Evolutionary conservation across 2,888 invertebrate species (phyloP).

Genomic region (Maniola hyperantus): DNA sequence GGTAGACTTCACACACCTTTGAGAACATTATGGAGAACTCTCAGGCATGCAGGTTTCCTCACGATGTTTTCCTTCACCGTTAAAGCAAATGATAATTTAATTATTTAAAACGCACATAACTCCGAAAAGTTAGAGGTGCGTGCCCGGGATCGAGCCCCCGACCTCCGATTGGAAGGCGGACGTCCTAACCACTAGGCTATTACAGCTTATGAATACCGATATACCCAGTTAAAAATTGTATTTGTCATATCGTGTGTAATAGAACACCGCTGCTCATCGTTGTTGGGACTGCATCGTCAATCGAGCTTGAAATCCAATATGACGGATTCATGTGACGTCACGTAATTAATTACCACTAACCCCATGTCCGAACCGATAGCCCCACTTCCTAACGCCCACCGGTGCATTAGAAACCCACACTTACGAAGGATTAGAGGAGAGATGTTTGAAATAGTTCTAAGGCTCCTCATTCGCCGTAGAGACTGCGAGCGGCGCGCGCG

Average conservation of each 20-base stretch:
- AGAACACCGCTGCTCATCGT: neutral
- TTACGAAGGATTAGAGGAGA: constrained; percentile 77
- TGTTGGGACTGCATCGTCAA: constrained; percentile 12
- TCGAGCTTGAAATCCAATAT: constrained; percentile 34
- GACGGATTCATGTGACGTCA: constrained; percentile 38
- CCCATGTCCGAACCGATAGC: constrained; percentile 50
- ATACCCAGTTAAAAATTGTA: no score
- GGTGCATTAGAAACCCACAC: constrained; percentile 63
- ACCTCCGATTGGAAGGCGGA: no score
- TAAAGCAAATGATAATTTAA: no score
- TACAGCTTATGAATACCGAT: no score
- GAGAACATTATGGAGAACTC: no score
- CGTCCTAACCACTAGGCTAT: no score
- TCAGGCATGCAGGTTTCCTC: no score
- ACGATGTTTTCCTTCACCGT: no score
- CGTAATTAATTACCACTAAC: constrained; percentile 50
- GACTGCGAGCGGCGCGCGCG: constrained; percentile 72
- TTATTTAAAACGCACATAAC: no score
- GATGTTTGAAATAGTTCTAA: constrained; percentile 79
- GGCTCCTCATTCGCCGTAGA: constrained; percentile 75
- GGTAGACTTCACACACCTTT: no score
- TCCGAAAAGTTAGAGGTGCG: no score
- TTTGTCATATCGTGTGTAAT: neutral
- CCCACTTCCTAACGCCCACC: constrained; percentile 58
- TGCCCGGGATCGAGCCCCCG: no score